Evolutionary conservation across 2,888 invertebrate species (phyloP), one percentile per base, ranked within the genome.

Genomic region (Clanis bilineata): DNA sequence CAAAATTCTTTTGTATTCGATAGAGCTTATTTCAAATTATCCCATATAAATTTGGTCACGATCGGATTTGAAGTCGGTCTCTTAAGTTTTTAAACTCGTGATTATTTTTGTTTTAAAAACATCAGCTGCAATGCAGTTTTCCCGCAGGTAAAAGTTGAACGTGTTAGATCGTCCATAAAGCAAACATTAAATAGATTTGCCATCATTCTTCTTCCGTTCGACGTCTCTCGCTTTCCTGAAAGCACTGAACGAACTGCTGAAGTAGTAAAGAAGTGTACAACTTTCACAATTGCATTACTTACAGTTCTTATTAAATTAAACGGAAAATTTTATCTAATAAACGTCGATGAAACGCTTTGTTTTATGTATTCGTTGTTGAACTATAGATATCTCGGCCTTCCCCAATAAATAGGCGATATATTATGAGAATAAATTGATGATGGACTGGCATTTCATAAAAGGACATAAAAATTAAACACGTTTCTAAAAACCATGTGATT

Each of bases 181-280:
- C 28, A 47, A 47, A 47, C 25, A 63, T 68, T 65, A 62, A 38
- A 54, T 58, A 44, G 47, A 57, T 58, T 41, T 57, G 61, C 64
- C 60, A 62, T 63, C 67, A 73, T 64, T 63, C 64, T 41, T 41
- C 59, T 68, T 71, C 62, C 57, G 62, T 64, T 64, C 25, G 15
- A 47, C 7, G 47, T 28, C n/a, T 44, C 44, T 44, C 1, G 22
- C 22, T 44, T 22, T 47, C 15, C 47, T 28, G 15, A 47, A 47
- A 47, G 47, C 47, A 9, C 10, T 3, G 47, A 45, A 47, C 25
- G 15, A 25, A 15, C 47, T 47, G 3, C 15, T 5, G 15, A 47
- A 15, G 45, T 9, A 21, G 44, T n/a, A 28, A 15, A 25, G n/a
- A 45, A 25, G 25, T 45, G 15, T 45, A 47, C 7, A 47, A 47